Evolutionary conservation across 1,140 invertebrate species (phyloP).

Genomic region (Parasteatoda tepidariorum): DNA sequence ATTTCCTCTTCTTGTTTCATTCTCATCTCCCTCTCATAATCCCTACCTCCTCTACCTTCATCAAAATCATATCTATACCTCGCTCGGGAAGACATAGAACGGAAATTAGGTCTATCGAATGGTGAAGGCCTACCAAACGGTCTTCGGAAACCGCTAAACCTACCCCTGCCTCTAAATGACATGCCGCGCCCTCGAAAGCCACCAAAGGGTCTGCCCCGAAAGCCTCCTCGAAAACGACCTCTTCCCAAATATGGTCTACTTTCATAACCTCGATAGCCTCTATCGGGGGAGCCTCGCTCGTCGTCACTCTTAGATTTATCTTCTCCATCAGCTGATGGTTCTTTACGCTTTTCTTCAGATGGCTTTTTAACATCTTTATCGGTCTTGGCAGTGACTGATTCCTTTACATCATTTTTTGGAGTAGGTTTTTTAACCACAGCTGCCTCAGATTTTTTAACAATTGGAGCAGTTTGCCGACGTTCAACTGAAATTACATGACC

Average conservation of each 20-base stretch:
- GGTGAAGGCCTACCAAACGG: constrained; percentile 18
- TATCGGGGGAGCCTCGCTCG: not conserved
- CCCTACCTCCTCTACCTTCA: not conserved
- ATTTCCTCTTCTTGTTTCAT: constrained; percentile 11
- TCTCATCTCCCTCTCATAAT: constrained; percentile 11
- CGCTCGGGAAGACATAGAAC: constrained; percentile 17
- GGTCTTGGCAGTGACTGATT: not conserved
- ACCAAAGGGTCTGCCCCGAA: constrained; percentile 26
- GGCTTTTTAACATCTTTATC: constrained; percentile 10
- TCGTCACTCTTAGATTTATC: constrained; percentile 8
- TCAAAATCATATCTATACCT: not conserved
- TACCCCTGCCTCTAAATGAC: constrained; percentile 1
- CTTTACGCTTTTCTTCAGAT: not conserved
- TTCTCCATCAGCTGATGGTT: not conserved
- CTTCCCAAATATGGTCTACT: constrained; percentile 5
- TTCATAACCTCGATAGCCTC: constrained; percentile 33
- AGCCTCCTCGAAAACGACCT: not conserved
- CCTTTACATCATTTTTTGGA: constrained; percentile 10
- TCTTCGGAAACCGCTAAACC: constrained; percentile 1
- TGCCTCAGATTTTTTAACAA: constrained; percentile 40
- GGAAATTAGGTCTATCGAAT: not conserved
- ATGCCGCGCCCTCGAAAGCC: not conserved
- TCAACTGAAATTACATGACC: constrained; percentile 94
- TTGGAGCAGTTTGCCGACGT: constrained; percentile 69
- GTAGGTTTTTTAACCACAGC: constrained; percentile 12